Percentiles rank a stretch among this genome's conserved stretches.
phyloP scores from a whole-genome alignment of 2,888 invertebrate genomes.

The Heteromyza rotundicornis region DNA sequence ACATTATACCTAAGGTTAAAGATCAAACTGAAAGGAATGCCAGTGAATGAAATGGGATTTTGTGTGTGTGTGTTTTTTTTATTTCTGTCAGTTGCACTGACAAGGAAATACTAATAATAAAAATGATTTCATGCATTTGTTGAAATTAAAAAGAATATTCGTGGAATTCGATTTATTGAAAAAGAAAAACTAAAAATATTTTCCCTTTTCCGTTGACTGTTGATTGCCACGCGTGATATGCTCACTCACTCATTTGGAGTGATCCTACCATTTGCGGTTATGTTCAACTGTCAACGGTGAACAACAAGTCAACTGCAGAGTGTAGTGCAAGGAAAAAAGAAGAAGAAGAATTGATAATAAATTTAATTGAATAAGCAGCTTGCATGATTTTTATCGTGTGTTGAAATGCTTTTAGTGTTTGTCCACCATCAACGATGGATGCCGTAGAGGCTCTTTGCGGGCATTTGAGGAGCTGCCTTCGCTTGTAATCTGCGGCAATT shows the following conservation, averaged over 20 bases:
- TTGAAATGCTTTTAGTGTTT: background rate
- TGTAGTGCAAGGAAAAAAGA: no score
- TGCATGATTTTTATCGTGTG: conserved; percentile 4
- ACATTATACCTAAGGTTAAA: conserved; percentile 20
- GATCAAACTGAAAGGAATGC: conserved; percentile 24
- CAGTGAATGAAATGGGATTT: background rate
- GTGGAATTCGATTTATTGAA: conserved; percentile 24
- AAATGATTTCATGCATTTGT: no score
- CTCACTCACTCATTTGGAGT: conserved; percentile 21
- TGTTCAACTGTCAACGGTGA: conserved; percentile 21
- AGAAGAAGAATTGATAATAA: background rate
- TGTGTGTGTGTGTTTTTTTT: no score
- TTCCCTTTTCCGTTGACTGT: conserved; percentile 9
- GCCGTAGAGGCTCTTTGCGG: no score
- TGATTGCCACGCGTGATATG: conserved; percentile 31
- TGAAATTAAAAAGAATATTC: conserved; percentile 8
- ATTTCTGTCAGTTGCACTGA: no score
- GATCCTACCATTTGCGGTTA: conserved; percentile 27
- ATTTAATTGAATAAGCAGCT: background rate
- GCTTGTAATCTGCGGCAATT: no score
- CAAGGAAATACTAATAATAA: no score
- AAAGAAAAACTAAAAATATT: no score
- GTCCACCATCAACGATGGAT: no score
- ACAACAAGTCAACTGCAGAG: conserved; percentile 15
- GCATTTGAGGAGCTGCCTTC: no score